Evolutionary conservation across 2,113 vertebrate genomes (phyloP), one percentile per base, ranked within the genome.

Genomic region (Catagonus wagneri): DNA sequence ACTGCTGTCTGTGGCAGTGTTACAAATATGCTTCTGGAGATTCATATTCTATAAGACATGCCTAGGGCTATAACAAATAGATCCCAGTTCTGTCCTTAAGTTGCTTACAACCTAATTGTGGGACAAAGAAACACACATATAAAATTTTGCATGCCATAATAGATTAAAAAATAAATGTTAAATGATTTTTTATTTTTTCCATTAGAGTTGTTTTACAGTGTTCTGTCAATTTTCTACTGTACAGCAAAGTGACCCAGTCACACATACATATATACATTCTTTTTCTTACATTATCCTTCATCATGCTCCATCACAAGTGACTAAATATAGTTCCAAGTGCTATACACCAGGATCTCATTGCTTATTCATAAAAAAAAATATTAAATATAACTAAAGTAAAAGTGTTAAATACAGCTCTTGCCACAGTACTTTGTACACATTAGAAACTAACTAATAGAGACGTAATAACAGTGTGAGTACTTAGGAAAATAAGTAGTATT

Each of bases 321-420:
- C 44, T 44, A 44, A 8, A 44, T 44, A 44, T 4, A 44, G 44
- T 44, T 44, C 44, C 44, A 4, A 44, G 44, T 8, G 8, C 44
- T 44, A 44, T 44, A 44, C 44, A 44, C 5, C 44, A 44, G 44
- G 44, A 44, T 44, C 44, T 44, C 44, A 44, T 44, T 44, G 44
- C 44, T 44, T 44, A 44, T 44, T 8, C 44, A 44, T 44, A 93
- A 86, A 96, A 56, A 60, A 56, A 93, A 76, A 65, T 29, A 14
- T 71, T 88, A 93, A 83, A 34, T 71, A 29, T 44, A 85, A 58
- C 39, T 74, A 23, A 91, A 76, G 68, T 74, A 74, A 81, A 95
- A 84, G 4, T 34, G 50, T 68, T 72, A 32, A 61, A 15, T 65
- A 27, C 74, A 72, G 22, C 23, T 72, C 66, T 86, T 81, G 44